These are phyloP conservation scores for Rhinella marina DNA, from an alignment of 2,797 vertebrate genomes.

Conservation along the genomic window DNA sequence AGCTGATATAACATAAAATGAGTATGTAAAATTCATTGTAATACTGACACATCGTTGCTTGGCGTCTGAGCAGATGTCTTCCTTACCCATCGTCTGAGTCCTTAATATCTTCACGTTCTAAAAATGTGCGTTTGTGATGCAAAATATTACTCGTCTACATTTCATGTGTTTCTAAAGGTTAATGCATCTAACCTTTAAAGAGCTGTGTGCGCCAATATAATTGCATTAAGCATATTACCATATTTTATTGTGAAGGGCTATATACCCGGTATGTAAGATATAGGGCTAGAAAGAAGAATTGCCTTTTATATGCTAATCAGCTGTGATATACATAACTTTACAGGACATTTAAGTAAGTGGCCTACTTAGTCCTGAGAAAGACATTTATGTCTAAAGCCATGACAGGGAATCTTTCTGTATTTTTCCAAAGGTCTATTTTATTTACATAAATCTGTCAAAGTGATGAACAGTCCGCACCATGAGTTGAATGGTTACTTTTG, in stretches of 20 bases:
- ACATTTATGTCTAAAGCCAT: conserved; percentile 54
- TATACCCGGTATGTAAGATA: conserved; percentile 44
- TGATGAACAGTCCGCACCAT: conserved; percentile 61
- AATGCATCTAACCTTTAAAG: conserved; percentile 50
- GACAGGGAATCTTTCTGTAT: conserved; percentile 54
- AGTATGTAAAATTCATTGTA: background rate
- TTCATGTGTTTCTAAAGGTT: conserved; percentile 32
- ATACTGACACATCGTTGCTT: background rate
- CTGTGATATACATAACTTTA: conserved; percentile 54
- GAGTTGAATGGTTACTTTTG: conserved; percentile 54
- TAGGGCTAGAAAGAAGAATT: conserved; percentile 36
- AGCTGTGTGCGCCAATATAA: conserved; percentile 39
- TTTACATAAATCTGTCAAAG: conserved; percentile 61
- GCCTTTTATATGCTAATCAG: conserved; percentile 60
- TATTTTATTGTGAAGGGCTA: conserved; percentile 50
- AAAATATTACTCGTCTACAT: background rate
- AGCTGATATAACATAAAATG: background rate
- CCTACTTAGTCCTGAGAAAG: conserved; percentile 49
- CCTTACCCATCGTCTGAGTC: background rate
- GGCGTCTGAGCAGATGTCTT: background rate
- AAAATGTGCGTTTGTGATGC: background rate
- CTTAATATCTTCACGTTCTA: background rate
- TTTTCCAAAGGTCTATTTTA: conserved; percentile 53
- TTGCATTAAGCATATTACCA: conserved; percentile 49
- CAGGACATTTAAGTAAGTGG: conserved; percentile 45